Base-by-base conservation (phyloP, 2,113 vertebrate species). In the Porphyrio hochstetteri region DNA sequence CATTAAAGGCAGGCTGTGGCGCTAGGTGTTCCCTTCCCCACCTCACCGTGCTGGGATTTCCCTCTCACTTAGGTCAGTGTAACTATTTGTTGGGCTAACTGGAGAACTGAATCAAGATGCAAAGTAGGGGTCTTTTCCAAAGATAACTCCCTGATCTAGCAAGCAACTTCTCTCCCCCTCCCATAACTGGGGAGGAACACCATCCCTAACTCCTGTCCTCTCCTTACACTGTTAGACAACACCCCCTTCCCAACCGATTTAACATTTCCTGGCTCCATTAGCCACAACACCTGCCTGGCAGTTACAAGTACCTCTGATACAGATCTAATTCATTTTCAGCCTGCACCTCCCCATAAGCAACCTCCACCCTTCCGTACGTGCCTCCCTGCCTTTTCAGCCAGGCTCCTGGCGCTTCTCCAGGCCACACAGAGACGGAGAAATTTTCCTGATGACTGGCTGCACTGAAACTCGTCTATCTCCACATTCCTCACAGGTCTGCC, bases 391-490 rank as follows among this genome's bases (percentile, higher is more conserved):
- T 67, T 53, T 36, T 17, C 93, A 94, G 92, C 80, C 95, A 65
- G 74, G 82, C 83, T 94, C 67, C 93, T 97, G 97, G 97, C 97
- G 2, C 65, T 48, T 25, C 61, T 97, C 97, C 97, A 97, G 96
- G 81, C 97, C 97, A 95, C 97, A 96, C 96, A 93, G 35, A 60
- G 87, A 90, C 33, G 92, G 75, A 90, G 95, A 90, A 65, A 9
- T 7, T 79, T 60, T 91, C 95, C 86, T 14, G 74, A 60, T 56
- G 95, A 36, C 61, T 52, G 86, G 33, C 89, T 88, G 91, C 82
- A 29, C 83, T 68, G 84, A 86, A 86, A 81, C 59, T 69, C 20
- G 5, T 35, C 72, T 71, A 10, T 52, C 85, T 79, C 96, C 6
- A 88, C 96, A 93, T 95, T 95, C 96, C 97, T 96, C 79, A 1